These are phyloP conservation scores for Danio albolineatus DNA, from an alignment of 2,797 vertebrate genomes.

Conservation along the genomic window DNA sequence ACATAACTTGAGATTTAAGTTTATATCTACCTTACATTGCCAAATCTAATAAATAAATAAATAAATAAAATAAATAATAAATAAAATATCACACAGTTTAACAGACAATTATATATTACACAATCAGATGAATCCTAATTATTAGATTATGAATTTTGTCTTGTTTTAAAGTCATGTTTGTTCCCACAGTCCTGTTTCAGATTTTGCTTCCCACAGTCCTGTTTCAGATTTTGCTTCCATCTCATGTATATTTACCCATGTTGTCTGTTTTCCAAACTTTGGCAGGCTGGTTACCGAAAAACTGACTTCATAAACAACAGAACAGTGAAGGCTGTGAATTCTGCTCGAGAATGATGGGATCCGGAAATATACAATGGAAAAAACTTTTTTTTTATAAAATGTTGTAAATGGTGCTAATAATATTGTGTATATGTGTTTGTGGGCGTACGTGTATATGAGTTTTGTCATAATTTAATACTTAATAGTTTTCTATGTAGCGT, in stretches of 20 bases:
- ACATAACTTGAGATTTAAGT: too few relatives aligned
- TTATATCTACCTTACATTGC: too few relatives aligned
- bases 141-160: too few relatives aligned
- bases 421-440: not conserved
- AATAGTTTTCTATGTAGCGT: not conserved
- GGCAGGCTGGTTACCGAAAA: constrained; percentile 87
- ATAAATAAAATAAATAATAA: too few relatives aligned
- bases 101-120: too few relatives aligned
- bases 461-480: constrained; percentile 29
- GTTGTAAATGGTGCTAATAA: not conserved
- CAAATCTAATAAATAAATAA: too few relatives aligned
- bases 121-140: too few relatives aligned
- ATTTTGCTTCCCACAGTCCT: not conserved
- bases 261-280: constrained; percentile 61
- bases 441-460: not conserved
- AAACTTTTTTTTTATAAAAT: not conserved
- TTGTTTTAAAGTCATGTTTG: too few relatives aligned
- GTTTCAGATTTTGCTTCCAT: not conserved
- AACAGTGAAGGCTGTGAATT: constrained; percentile 80
- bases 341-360: constrained; percentile 53
- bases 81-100: too few relatives aligned
- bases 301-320: constrained; percentile 85
- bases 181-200: not conserved
- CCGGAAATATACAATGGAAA: not conserved
- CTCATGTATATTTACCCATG: not conserved